Evolutionary conservation across 1,140 invertebrate species (phyloP).

Genomic region (Panagrolaimus sp.): DNA sequence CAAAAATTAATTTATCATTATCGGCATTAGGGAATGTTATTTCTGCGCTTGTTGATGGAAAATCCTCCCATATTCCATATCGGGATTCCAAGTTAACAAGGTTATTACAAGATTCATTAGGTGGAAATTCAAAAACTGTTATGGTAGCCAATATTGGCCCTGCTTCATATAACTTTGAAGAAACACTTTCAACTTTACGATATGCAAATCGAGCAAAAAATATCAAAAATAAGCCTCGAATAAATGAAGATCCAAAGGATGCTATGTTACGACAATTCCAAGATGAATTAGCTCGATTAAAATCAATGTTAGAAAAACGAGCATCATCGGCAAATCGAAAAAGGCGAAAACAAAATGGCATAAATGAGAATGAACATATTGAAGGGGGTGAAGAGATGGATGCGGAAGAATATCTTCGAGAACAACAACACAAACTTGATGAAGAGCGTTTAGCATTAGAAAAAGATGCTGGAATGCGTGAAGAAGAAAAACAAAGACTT

Average conservation of each 20-base stretch:
- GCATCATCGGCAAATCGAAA: slow-evolving; percentile 58
- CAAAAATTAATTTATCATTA: slow-evolving; percentile 87
- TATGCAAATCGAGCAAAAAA: slow-evolving; percentile 90
- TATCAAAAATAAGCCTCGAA: slow-evolving; percentile 88
- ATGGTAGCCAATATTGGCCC: slow-evolving; percentile 95
- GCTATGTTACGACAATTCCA: slow-evolving; percentile 79
- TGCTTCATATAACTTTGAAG: slow-evolving; percentile 89
- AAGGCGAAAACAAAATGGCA: slow-evolving; percentile 26
- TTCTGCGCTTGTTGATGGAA: slow-evolving; percentile 76
- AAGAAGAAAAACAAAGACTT: slow-evolving; percentile 65
- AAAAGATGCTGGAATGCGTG: slow-evolving; percentile 62
- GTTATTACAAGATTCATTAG: slow-evolving; percentile 83
- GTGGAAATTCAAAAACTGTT: slow-evolving; percentile 89
- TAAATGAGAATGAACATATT: not conserved
- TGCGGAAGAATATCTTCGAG: slow-evolving; percentile 60
- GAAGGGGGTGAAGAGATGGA: slow-evolving; percentile 56
- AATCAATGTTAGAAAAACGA: slow-evolving; percentile 58
- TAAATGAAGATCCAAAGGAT: slow-evolving; percentile 92
- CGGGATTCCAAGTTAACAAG: slow-evolving; percentile 87
- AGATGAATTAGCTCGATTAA: slow-evolving; percentile 49
- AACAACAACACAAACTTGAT: slow-evolving; percentile 62
- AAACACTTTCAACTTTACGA: slow-evolving; percentile 81
- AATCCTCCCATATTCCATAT: slow-evolving; percentile 79
- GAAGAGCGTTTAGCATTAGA: slow-evolving; percentile 63
- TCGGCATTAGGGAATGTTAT: slow-evolving; percentile 92